Evolutionary conservation across 2,888 invertebrate species (phyloP).

Genomic region (Hypolimnas misippus): DNA sequence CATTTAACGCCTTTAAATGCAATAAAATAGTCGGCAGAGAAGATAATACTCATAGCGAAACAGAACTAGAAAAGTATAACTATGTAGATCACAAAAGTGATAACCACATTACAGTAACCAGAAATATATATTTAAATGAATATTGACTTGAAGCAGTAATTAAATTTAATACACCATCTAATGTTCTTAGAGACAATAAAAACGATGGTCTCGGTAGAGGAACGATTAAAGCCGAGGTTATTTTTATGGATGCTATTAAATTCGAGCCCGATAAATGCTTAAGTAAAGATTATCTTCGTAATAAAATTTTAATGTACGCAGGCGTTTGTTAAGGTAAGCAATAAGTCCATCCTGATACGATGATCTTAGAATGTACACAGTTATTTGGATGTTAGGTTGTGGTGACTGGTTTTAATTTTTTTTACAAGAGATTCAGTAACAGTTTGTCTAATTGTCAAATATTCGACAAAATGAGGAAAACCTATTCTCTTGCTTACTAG

Average conservation of each 20-base stretch:
- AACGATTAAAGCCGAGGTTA: constrained; percentile 44
- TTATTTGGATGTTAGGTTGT: too few species aligned
- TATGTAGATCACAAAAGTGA: too few species aligned
- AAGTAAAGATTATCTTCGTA: constrained; percentile 42
- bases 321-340: constrained; percentile 19
- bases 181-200: constrained; percentile 26
- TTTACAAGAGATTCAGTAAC: too few species aligned
- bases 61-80: too few species aligned
- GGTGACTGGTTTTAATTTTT: background rate
- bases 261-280: constrained; percentile 46
- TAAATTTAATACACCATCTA: constrained; percentile 23
- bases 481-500: too few species aligned
- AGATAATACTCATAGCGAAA: too few species aligned
- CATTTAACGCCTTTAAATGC: too few species aligned
- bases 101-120: too few species aligned
- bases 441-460: too few species aligned
- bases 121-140: background rate
- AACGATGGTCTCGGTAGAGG: constrained; percentile 28
- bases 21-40: too few species aligned
- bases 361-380: too few species aligned
- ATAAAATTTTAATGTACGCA: constrained; percentile 42
- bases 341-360: background rate
- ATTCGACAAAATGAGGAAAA: too few species aligned
- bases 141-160: constrained; percentile 10
- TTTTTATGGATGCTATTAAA: constrained; percentile 52